Conservation (phyloP, 2,797 vertebrate species). For the Cossypha niveicapilla region DNA sequence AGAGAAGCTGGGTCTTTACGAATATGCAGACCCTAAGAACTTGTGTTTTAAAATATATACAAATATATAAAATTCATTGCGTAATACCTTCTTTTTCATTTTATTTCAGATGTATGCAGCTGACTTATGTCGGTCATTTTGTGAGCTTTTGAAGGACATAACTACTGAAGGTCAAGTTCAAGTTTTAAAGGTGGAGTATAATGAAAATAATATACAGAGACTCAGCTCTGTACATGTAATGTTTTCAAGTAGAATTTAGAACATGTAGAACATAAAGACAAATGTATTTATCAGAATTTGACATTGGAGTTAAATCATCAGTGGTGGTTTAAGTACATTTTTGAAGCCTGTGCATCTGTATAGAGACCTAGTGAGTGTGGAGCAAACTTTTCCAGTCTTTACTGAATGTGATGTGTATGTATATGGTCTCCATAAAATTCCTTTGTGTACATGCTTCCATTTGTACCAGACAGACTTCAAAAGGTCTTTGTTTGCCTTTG, state of each 20-base stretch:
- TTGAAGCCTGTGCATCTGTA: background rate
- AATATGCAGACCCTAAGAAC: background rate
- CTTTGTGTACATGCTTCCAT: background rate
- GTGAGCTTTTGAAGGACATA: constrained; percentile 85
- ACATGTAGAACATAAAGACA: background rate
- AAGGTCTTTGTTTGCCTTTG: background rate
- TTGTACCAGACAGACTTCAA: background rate
- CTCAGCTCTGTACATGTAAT: background rate
- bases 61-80: background rate
- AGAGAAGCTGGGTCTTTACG: background rate
- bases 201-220: background rate
- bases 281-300: background rate
- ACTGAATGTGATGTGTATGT: background rate
- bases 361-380: background rate
- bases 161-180: constrained; percentile 91
- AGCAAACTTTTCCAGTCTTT: background rate
- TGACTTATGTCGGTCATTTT: constrained; percentile 85
- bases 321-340: background rate
- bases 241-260: background rate
- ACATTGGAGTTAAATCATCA: background rate
- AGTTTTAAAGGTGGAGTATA: constrained; percentile 85
- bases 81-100: background rate
- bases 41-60: background rate
- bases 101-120: constrained; percentile 82
- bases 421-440: background rate